Evolutionary conservation across 1,140 invertebrate genomes (phyloP).

Genomic region (Hyposmocoma kahamanoa): DNA sequence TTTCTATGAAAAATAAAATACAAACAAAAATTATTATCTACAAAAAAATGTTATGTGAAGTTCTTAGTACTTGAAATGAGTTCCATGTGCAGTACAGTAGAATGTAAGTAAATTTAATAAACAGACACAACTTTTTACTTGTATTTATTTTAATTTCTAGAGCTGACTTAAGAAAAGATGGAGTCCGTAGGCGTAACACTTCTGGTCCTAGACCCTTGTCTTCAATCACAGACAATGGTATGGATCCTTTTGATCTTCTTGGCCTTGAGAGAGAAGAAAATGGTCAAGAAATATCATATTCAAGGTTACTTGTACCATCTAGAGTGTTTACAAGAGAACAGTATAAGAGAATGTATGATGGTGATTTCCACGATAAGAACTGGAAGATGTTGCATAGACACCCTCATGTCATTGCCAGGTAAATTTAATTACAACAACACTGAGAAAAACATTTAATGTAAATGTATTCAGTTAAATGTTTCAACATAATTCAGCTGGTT

Average conservation of each 20-base stretch:
- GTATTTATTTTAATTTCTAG: conserved; percentile 64
- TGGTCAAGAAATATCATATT: conserved; percentile 91
- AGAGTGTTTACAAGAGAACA: conserved; percentile 75
- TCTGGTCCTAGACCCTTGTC: conserved; percentile 88
- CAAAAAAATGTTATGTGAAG: too few species aligned
- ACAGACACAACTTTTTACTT: too few species aligned
- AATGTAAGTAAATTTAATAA: too few species aligned
- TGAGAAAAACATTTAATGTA: background rate
- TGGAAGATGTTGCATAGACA: conserved; percentile 63
- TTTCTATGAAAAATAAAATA: too few species aligned
- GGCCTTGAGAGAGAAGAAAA: conserved; percentile 88
- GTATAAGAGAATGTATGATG: conserved; percentile 71
- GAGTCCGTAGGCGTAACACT: conserved; percentile 84
- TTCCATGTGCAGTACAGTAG: too few species aligned
- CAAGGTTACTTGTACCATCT: conserved; percentile 86
- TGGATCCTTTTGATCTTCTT: conserved; percentile 89
- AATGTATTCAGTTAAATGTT: too few species aligned
- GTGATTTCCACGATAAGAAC: conserved; percentile 73
- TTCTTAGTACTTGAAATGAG: too few species aligned
- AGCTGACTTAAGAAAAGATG: conserved; percentile 83
- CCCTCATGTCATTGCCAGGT: conserved; percentile 81
- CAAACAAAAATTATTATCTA: too few species aligned
- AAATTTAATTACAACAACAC: conserved; percentile 20
- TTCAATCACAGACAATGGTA: conserved; percentile 87
- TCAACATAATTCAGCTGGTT: too few species aligned